Base-by-base conservation (phyloP, 2,888 invertebrate genomes). In the Polydrusus tereticollis region DNA sequence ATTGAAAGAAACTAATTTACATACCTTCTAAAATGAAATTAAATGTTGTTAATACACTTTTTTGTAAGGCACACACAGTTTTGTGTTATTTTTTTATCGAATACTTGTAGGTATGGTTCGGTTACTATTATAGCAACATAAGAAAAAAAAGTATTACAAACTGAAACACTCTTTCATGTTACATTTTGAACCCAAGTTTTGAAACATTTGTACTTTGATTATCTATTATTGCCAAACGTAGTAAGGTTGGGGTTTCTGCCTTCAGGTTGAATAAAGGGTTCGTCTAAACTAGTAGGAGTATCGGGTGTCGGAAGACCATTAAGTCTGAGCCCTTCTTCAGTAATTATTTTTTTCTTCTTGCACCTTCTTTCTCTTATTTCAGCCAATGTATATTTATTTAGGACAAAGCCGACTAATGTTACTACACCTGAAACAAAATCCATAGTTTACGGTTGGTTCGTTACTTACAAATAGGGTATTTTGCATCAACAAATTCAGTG, bases 341-440 rank as follows among this genome's bases (percentile, higher is more conserved):
- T 66, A 12, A 73, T 21, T 0, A n/a, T n/a, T 47, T 69, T 58
- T 50, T 72, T 69, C 52, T 70, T 69, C 26, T 47, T 63, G 23
- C 41, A 45, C n/a, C 73, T 50, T 55, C 43, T 75, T 41, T 68
- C 57, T 36, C 67, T 63, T 59, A 79, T 75, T 72, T 78, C 74
- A n/a, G 50, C 73, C 55, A 74, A 75, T 1, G 79, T 78, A 55
- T 80, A 76, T 60, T 77, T 77, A 68, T 80, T 79, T 8, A 78
- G 43, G 10, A 80, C 78, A 58, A 79, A 80, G 14, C 50, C 55
- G 12, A 62, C 33, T 10, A 74, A 58, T 29, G 78, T 77, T 10
- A 79, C 69, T 16, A 79, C 55, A 8, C 80, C 80, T 70, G 78
- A 78, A 63, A 79, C 4, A 33, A 10, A 33, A 38, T 14, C 7